Conservation (phyloP, 2,888 invertebrate species). For the Eupithecia insigniata region DNA sequence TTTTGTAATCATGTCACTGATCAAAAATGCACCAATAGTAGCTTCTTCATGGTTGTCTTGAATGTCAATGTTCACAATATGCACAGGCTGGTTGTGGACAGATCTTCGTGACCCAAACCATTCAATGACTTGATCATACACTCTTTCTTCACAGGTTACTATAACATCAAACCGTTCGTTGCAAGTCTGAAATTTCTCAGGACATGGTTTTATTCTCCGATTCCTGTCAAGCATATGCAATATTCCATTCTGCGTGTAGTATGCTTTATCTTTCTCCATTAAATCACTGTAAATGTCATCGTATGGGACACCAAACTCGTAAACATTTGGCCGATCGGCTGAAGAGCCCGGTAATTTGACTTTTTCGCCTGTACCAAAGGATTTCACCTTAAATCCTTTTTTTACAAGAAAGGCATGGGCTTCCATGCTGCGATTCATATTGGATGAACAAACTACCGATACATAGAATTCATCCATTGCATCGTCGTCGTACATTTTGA, state of each 20-base stretch:
- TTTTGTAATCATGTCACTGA: constrained; percentile 97
- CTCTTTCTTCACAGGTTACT: constrained; percentile 98
- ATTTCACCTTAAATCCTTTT: constrained; percentile 97
- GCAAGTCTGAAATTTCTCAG: constrained; percentile 96
- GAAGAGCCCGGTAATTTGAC: constrained; percentile 98
- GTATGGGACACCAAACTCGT: constrained; percentile 97
- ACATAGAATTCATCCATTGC: constrained; percentile 85
- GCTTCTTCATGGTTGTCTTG: constrained; percentile 99
- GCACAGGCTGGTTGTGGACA: constrained; percentile 93
- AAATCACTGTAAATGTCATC: constrained; percentile 98
- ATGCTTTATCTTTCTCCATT: constrained; percentile 93
- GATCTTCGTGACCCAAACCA: constrained; percentile 93
- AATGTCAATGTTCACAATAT: constrained; percentile 99
- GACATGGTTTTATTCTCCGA: constrained; percentile 95
- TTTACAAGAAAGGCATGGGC: constrained; percentile 98
- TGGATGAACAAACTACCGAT: constrained; percentile 99
- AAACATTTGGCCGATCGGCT: constrained; percentile 97
- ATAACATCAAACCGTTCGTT: constrained; percentile 97
- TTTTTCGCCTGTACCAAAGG: constrained; percentile 96
- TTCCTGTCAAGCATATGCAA: constrained; percentile 99
- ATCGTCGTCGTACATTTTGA: constrained; percentile 7
- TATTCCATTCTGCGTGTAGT: constrained; percentile 99
- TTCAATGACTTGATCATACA: constrained; percentile 98
- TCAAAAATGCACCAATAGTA: constrained; percentile 98
- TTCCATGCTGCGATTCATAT: constrained; percentile 99